Percentiles rank a stretch among this genome's conserved stretches.
These are phyloP conservation scores for Chelmon rostratus DNA, from an alignment of 2,797 vertebrate species.

Conservation along the genomic window DNA sequence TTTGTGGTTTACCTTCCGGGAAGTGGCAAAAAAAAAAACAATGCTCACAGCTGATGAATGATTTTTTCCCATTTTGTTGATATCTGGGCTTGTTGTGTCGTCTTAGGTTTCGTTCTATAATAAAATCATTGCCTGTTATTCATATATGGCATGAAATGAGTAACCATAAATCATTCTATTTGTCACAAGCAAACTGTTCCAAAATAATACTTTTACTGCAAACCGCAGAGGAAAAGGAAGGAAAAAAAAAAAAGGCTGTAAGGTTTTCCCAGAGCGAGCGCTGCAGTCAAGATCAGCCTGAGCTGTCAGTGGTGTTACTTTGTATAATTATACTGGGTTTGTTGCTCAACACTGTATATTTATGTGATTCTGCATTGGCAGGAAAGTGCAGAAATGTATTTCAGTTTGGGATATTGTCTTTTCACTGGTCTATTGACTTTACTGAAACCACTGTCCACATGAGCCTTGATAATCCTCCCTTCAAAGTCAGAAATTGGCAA, in stretches of 20 bases:
- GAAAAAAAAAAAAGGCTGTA: slow-evolving; percentile 12
- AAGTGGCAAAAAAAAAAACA: slow-evolving; percentile 67
- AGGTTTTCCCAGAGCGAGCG: slow-evolving; percentile 62
- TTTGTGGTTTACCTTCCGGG: slow-evolving; percentile 57
- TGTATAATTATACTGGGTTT: slow-evolving; percentile 62
- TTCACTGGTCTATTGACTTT: slow-evolving; percentile 56
- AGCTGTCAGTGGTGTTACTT: slow-evolving; percentile 67
- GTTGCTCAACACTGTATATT: slow-evolving; percentile 69
- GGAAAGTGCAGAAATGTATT: slow-evolving; percentile 52
- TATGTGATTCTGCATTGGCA: slow-evolving; percentile 60
- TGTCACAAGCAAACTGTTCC: slow-evolving; percentile 68
- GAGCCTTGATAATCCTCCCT: slow-evolving; percentile 31
- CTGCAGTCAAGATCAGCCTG: slow-evolving; percentile 51
- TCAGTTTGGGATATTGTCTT: slow-evolving; percentile 61
- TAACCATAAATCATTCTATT: slow-evolving; percentile 75
- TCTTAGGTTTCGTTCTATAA: slow-evolving; percentile 63
- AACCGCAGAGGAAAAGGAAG: slow-evolving; percentile 55
- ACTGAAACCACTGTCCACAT: slow-evolving; percentile 51
- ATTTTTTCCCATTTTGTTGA: slow-evolving; percentile 61
- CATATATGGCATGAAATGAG: slow-evolving; percentile 66
- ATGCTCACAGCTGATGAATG: slow-evolving; percentile 65
- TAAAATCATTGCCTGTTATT: slow-evolving; percentile 73
- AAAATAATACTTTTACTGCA: slow-evolving; percentile 71
- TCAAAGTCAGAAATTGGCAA: slow-evolving; percentile 38
- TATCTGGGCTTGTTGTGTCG: slow-evolving; percentile 48